Evolutionary conservation across 2,113 vertebrate species (phyloP), one percentile per base, ranked within the genome.

Genomic region (Crypturellus undulatus): DNA sequence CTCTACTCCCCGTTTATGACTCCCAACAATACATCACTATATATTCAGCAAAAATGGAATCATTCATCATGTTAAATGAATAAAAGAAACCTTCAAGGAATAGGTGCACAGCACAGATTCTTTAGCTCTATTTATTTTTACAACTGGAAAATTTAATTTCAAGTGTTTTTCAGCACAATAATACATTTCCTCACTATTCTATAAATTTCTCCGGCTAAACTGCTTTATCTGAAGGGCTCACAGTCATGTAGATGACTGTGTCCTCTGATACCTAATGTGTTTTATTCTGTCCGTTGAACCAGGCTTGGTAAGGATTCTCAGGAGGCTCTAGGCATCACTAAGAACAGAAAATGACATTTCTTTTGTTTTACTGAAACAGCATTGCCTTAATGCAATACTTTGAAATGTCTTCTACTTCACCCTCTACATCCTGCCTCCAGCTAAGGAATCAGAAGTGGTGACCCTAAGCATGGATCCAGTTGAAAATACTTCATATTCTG

Each of bases 141-240:
- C 49, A 65, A 34, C 8, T 26, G 10, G 49, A 72, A 91, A 65
- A 36, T 76, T 84, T 49, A 42, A 79, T 82, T 82, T 87, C 42
- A 71, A 63, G 40, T 51, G n/a, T 8, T 63, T 93, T 77, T 79
- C n/a, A 84, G 14, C 40, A 58, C 24, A 49, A 17, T 40, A 70
- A 68, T 45, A 64, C 4, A 21, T 68, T 82, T 82, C 13, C 20
- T 84, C 25, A 84, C 82, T 38, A 6, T 45, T 3, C 19, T 76
- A n/a, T 78, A 62, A 42, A 42, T 67, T 79, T 70, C 70, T 81
- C 52, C 70, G 54, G 13, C 45, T 92, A n/a, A 82, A 72, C 82
- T 88, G 11, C 5, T 91, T 92, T 92, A 52, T 56, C 32, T 82
- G 42, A 93, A 71, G 10, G 79, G 11, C 28, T 76, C 6, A n/a